Evolutionary conservation across 2,113 vertebrate genomes (phyloP).

Genomic region (Ictalurus punctatus): DNA sequence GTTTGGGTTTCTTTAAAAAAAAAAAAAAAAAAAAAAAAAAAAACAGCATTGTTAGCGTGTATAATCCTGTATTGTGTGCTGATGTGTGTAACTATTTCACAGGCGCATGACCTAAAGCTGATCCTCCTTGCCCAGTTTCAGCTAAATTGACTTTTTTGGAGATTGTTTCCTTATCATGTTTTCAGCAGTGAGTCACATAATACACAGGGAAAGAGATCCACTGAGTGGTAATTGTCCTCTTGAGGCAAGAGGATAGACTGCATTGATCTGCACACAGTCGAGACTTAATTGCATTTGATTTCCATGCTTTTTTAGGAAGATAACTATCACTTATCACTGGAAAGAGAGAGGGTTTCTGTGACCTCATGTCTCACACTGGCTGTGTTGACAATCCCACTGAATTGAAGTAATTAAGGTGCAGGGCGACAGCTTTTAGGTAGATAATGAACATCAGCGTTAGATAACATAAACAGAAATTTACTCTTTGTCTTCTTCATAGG

Average conservation of each 20-base stretch:
- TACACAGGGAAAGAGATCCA: constrained; percentile 7
- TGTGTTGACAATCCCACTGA: background rate
- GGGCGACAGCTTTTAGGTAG: background rate
- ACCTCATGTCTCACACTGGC: background rate
- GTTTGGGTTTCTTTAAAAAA: background rate
- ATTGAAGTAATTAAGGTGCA: constrained; percentile 1
- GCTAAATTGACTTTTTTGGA: background rate
- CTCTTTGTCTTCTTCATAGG: background rate
- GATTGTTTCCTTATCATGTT: background rate
- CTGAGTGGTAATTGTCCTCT: constrained; percentile 37
- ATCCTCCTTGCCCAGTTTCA: background rate
- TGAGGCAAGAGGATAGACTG: constrained; percentile 17
- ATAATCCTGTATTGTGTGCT: background rate
- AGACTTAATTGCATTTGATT: constrained; percentile 53
- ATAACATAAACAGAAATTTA: background rate
- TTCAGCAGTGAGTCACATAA: background rate
- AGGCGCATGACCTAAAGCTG: background rate
- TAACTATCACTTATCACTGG: background rate
- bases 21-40: background rate
- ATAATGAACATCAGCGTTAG: background rate
- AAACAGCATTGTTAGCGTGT: background rate
- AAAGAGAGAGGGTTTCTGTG: background rate
- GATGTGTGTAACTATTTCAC: background rate
- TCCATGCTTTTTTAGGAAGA: constrained; percentile 17
- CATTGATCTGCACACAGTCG: constrained; percentile 48